Base-by-base conservation (phyloP, 2,888 invertebrate genomes). In the Nematopogon swammerdamellus region DNA sequence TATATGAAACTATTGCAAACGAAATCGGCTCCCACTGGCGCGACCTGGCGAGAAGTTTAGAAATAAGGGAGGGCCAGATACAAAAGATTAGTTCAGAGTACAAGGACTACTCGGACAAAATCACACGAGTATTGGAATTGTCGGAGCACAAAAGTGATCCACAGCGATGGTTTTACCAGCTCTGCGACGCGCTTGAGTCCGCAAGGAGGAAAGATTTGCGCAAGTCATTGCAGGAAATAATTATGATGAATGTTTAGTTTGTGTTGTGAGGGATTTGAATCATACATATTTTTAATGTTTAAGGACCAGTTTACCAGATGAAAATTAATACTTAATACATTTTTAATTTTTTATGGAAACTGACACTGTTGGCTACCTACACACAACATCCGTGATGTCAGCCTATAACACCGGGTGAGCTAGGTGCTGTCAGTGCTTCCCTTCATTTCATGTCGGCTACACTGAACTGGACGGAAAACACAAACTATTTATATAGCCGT, bases 1-100 rank as follows among this genome's bases (percentile, higher is more conserved):
- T 79, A 25, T 59, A 66, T 47, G 54, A 64, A 54, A 70, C 63
- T 42, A 60, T 79, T 2, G 58, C 58, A 48, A 64, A 68, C 54
- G 65, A 70, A 53, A 72, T 77, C 55, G 77, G 77, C 5, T 63
- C 57, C 44, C 63, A 56, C 49, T 79, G 79, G 79, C 62, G 65
- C 42, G 70, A 71, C 44, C 59, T 79, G 6, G 77, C 64, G 17
- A 67, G 79, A 52, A 68, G 66, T 53, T 60, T 79, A 19, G 64
- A 63, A 49, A 62, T 76, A 11, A 61, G 65, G 50, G 76, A 79
- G 63, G 55, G 62, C 53, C 58, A 52, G 2, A 77, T 79, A 50
- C 70, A 75, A 57, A 61, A 69, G 18, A 70, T 76, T 55, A 67
- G 77, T 48, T 52, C 55, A 18, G 60, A 63, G 43, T 56, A 64